Percentiles rank a stretch among this genome's conserved stretches.
Evolutionary conservation across 2,113 vertebrate genomes (phyloP).

Genomic region (Anhinga rufa): DNA sequence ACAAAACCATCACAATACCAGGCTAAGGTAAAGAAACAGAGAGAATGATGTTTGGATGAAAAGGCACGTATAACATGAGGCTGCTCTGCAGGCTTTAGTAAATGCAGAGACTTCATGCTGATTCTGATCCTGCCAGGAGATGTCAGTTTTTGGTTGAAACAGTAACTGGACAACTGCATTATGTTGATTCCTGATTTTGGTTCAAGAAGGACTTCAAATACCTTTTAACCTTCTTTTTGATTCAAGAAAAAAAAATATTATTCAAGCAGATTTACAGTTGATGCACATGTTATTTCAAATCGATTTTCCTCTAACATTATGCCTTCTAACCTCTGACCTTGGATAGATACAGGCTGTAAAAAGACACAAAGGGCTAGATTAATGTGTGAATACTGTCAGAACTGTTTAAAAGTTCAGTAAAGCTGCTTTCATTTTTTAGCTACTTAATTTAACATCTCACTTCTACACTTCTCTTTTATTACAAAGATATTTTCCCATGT

Average conservation of each 20-base stretch:
- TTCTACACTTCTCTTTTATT: background rate
- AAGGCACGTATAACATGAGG: background rate
- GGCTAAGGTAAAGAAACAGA: background rate
- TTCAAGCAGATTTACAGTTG: background rate
- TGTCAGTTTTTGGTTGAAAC: slow-evolving; percentile 14
- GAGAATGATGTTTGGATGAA: background rate
- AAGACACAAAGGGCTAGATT: background rate
- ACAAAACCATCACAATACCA: background rate
- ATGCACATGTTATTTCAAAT: background rate
- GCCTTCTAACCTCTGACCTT: background rate
- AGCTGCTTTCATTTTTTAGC: background rate
- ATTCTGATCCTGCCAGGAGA: slow-evolving; percentile 2
- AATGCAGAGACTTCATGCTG: background rate
- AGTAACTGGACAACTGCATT: background rate
- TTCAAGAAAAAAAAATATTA: background rate
- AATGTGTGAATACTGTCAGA: background rate
- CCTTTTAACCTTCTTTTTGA: background rate
- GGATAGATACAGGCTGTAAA: background rate
- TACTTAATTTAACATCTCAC: background rate
- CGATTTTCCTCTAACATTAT: background rate
- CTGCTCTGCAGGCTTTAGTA: background rate
- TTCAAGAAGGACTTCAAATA: background rate
- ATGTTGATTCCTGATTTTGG: background rate
- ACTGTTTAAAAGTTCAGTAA: background rate
- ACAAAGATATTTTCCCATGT: background rate